phyloP scores from a whole-genome alignment of 2,888 invertebrate species.

The Cataglyphis albicans region DNA sequence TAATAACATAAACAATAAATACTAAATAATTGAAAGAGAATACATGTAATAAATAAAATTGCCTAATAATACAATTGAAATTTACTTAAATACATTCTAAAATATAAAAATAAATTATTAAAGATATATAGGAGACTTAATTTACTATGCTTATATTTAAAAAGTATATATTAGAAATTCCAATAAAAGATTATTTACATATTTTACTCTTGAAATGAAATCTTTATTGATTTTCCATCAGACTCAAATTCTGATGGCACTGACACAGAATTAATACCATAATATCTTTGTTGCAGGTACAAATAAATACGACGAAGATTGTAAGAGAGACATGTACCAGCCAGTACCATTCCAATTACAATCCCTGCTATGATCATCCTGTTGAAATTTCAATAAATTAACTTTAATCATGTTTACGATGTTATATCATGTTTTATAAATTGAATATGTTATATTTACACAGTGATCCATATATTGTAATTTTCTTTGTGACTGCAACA shows the following conservation, averaged over 20 bases:
- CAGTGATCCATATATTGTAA: conserved; percentile 60
- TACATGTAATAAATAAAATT: conserved; percentile 30
- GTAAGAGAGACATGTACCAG: conserved; percentile 61
- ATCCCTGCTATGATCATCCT: conserved; percentile 60
- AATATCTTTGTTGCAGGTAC: conserved; percentile 48
- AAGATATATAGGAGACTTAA: not conserved
- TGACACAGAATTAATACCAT: conserved; percentile 48
- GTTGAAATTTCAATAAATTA: conserved; percentile 13
- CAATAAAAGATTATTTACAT: not conserved
- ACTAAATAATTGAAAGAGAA: conserved; percentile 29
- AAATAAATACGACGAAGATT: conserved; percentile 28
- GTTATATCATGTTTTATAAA: not conserved
- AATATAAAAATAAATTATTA: conserved; percentile 39
- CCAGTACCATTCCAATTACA: conserved; percentile 58
- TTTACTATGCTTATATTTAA: conserved; percentile 2
- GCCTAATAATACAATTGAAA: conserved; percentile 6
- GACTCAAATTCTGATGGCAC: conserved; percentile 47
- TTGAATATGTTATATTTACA: conserved; percentile 61
- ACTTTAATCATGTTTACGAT: not conserved
- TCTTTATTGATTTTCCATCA: conserved; percentile 24
- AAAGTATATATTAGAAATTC: conserved; percentile 23
- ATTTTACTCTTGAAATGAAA: conserved; percentile 26
- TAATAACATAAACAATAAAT: conserved; percentile 5
- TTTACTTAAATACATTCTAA: conserved; percentile 26
- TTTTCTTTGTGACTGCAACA: conserved; percentile 71